Evolutionary conservation across 2,797 vertebrate genomes (phyloP).

Genomic region (Phataginus tricuspis): DNA sequence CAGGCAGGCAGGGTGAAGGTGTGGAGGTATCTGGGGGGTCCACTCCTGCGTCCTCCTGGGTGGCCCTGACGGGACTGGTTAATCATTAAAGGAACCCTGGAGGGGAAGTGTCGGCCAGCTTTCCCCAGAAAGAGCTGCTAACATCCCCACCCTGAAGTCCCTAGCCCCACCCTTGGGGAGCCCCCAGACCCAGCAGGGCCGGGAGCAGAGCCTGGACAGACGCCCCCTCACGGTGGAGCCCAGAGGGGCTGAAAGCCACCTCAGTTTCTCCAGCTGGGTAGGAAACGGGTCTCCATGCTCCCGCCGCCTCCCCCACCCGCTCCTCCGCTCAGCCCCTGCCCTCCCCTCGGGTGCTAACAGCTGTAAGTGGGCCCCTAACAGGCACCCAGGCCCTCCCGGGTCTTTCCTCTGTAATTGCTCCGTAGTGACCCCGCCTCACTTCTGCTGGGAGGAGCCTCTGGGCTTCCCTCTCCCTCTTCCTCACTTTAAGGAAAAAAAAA

Average conservation of each 20-base stretch:
- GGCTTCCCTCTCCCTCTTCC: neutral
- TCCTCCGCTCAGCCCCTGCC: neutral
- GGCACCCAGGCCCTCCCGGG: neutral
- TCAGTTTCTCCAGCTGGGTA: neutral
- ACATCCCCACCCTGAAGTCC: neutral
- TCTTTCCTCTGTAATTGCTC: conserved; percentile 77
- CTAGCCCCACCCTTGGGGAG: neutral
- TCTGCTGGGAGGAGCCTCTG: conserved; percentile 68
- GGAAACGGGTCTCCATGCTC: no score
- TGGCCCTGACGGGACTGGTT: neutral
- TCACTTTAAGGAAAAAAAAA: neutral
- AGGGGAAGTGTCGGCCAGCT: neutral
- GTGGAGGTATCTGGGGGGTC: neutral
- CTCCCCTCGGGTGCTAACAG: neutral
- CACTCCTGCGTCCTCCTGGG: neutral
- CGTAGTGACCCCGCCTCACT: conserved; percentile 72
- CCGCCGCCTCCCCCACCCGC: neutral
- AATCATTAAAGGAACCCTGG: neutral
- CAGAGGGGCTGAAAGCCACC: neutral
- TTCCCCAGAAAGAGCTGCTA: neutral
- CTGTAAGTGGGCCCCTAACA: conserved; percentile 52
- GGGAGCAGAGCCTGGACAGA: neutral
- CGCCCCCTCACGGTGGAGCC: neutral
- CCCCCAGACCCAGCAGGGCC: neutral
- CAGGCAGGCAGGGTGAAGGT: fast-evolving